Base-by-base conservation (phyloP, 2,113 vertebrate species). In the Rostratula benghalensis region DNA sequence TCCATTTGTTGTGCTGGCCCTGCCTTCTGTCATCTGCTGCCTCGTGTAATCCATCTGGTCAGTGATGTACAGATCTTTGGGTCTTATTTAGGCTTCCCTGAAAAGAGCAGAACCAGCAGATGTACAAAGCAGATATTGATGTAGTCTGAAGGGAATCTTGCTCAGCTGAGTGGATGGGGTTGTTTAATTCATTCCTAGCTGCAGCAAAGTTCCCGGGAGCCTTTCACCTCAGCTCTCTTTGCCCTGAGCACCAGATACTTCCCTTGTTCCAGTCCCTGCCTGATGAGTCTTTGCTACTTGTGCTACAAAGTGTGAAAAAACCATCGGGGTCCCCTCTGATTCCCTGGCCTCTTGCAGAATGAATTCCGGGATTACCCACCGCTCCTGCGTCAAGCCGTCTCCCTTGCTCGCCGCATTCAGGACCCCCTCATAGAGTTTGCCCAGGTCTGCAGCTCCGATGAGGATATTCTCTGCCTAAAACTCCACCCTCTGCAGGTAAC, bases 401-500 rank as follows among this genome's bases (percentile, higher is more conserved):
- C 99, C 12, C 98, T 99, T 24, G 99, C 99, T 71, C 98, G 99
- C 41, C 99, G 99, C 91, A 98, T 99, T 91, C 99, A 99, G 97
- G 99, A 99, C 91, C 99, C 99, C 8, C 98, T 99, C 83, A 98
- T 99, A 30, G 99, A 99, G 94, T 99, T 99, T 77, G 98, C 99
- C 81, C 99, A 99, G 94, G 99, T 99, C 91, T 99, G 99, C 99
- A 99, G 99, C 98, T 98, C 98, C 0, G 99, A 99, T 57, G 99
- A 99, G 45, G 99, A 99, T 92, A 99, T 99, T 77, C 98, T 99
- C 28, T 99, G 99, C 96, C 98, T 99, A 76, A 99, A 99, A 83
- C 98, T 99, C 43, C 99, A 99, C 95, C 99, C 99, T 9, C 95
- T 99, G 54, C 99, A 99, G 98, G 99, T 99, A 97, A 97, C 30